Conservation (phyloP, 2,888 invertebrate species). For the Athetis lepigone region DNA sequence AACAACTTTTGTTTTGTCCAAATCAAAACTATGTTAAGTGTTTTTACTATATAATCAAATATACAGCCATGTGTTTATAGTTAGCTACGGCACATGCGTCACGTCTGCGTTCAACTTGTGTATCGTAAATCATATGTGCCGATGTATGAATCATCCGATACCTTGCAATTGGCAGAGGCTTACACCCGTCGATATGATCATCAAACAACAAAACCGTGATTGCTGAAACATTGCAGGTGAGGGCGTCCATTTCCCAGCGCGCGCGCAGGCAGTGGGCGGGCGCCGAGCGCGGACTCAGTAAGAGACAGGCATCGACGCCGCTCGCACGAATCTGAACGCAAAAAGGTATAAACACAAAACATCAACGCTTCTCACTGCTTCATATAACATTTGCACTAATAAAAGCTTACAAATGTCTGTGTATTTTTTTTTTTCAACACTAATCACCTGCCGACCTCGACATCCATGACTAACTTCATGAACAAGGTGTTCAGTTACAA, state of each 20-base stretch:
- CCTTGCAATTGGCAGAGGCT: conserved; percentile 50
- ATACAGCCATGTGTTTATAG: conserved; percentile 12
- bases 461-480: conserved; percentile 84
- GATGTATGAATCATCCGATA: conserved; percentile 62
- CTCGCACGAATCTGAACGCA: conserved; percentile 89
- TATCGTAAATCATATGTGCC: conserved; percentile 47
- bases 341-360: conserved; percentile 83
- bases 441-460: conserved; percentile 82
- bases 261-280: conserved; percentile 80
- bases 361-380: conserved; percentile 75
- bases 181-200: conserved; percentile 64
- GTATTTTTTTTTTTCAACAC: conserved; percentile 75
- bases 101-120: conserved; percentile 26
- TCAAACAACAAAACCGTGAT: conserved; percentile 68
- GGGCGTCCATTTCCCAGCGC: conserved; percentile 69
- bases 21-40: conserved; percentile 10
- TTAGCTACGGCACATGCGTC: conserved; percentile 21
- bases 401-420: conserved; percentile 79
- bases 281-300: conserved; percentile 79
- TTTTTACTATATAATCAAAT: background rate
- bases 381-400: conserved; percentile 86
- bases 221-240: conserved; percentile 85
- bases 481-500: conserved; percentile 83
- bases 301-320: conserved; percentile 87
- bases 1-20: background rate